Evolutionary conservation across 2,797 vertebrate species (phyloP).

Genomic region (Microctenopoma stevenorrisi): DNA sequence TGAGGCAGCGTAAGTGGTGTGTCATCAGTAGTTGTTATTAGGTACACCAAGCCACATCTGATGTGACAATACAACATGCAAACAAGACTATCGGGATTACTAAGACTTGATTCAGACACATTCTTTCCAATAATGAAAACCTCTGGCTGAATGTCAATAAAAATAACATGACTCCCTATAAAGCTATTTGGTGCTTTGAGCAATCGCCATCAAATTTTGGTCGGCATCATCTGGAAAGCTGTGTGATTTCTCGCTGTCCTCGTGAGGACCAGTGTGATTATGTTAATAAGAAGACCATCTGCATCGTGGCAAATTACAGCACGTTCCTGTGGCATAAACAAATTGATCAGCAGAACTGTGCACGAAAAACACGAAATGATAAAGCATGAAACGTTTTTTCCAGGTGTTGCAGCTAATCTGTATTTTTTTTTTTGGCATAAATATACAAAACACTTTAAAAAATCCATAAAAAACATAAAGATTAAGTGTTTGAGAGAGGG

Average conservation of each 20-base stretch:
- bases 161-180: background rate
- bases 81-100: too few species aligned
- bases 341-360: slow-evolving; percentile 17
- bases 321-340: slow-evolving; percentile 3
- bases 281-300: slow-evolving; percentile 56
- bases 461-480: background rate
- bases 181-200: background rate
- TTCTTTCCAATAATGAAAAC: too few species aligned
- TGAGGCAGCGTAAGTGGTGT: slow-evolving; percentile 14
- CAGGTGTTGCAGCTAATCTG: slow-evolving; percentile 4
- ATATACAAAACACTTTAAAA: background rate
- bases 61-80: too few species aligned
- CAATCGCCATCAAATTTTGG: slow-evolving; percentile 42
- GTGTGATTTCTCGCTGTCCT: slow-evolving; percentile 40
- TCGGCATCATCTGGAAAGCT: slow-evolving; percentile 36
- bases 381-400: background rate
- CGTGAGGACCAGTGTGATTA: slow-evolving; percentile 44
- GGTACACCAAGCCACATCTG: too few species aligned
- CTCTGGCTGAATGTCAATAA: slow-evolving; percentile 4
- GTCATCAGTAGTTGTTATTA: slow-evolving; percentile 26
- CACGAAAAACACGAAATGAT: slow-evolving; percentile 1
- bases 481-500: slow-evolving; percentile 17
- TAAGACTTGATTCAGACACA: too few species aligned
- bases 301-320: slow-evolving; percentile 41
- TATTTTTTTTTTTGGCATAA: slow-evolving; percentile 1